Conservation (phyloP, 1,140 invertebrate genomes). For the Bombus huntii region DNA sequence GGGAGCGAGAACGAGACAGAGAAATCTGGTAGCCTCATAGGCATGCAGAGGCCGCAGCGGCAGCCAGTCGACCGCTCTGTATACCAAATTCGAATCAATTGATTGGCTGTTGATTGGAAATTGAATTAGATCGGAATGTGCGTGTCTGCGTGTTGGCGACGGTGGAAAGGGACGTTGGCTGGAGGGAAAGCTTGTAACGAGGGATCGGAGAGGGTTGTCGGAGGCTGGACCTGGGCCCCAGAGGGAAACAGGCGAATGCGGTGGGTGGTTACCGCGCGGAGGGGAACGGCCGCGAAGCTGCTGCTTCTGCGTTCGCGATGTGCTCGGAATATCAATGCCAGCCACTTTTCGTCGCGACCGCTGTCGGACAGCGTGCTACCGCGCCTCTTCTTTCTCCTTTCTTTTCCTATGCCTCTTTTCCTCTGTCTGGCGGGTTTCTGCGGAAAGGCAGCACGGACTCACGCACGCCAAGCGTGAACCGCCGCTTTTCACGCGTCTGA, state of each 20-base stretch:
- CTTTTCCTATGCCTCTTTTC: neutral
- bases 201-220: constrained; percentile 10
- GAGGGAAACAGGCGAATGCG: constrained; percentile 34
- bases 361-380: constrained; percentile 45
- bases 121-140: constrained; percentile 84
- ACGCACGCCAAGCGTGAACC: constrained; percentile 1
- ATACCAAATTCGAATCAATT: constrained; percentile 84
- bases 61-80: constrained; percentile 75
- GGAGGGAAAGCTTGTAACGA: neutral
- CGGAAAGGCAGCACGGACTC: neutral
- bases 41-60: constrained; percentile 74
- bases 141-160: constrained; percentile 71
- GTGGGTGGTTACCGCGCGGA: constrained; percentile 53
- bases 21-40: constrained; percentile 72
- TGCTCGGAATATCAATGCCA: constrained; percentile 78
- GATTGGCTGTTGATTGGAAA: constrained; percentile 85
- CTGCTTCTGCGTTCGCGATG: constrained; percentile 75
- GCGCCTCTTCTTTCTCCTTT: neutral
- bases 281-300: constrained; percentile 46
- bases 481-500: constrained; percentile 50
- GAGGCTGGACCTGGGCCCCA: constrained; percentile 7
- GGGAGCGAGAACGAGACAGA: neutral
- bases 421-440: neutral
- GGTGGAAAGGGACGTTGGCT: neutral
- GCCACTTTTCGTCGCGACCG: constrained; percentile 68